A percentile compares a stretch with the other conserved stretches of the same genome.
These are phyloP conservation scores for Acrocera orbiculus DNA, from an alignment of 2,888 invertebrate species.

Conservation along the genomic window DNA sequence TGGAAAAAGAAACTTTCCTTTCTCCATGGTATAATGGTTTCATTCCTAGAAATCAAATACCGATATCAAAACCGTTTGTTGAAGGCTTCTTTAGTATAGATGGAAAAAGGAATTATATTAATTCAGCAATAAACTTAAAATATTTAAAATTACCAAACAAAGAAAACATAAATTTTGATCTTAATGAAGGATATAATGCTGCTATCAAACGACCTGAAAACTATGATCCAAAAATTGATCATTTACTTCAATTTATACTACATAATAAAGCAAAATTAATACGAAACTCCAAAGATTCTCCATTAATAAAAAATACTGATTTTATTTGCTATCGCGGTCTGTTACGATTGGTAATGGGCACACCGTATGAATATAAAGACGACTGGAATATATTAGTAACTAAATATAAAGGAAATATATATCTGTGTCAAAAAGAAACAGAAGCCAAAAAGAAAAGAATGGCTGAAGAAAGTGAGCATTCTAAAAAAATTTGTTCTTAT, in stretches of 20 bases:
- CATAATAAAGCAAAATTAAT: slow-evolving; percentile 8
- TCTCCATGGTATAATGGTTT: too few species aligned
- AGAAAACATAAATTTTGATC: slow-evolving; percentile 7
- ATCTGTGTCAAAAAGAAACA: slow-evolving; percentile 48
- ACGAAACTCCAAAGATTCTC: not conserved
- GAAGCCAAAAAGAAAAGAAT: slow-evolving; percentile 31
- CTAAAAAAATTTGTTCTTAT: slow-evolving; percentile 42
- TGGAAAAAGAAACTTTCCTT: too few species aligned
- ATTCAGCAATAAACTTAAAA: slow-evolving; percentile 31
- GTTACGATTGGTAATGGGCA: slow-evolving; percentile 44
- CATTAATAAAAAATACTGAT: slow-evolving; percentile 2
- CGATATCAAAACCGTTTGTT: slow-evolving; percentile 35
- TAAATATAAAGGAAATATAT: slow-evolving; percentile 46
- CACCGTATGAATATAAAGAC: slow-evolving; percentile 48
- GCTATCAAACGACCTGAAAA: slow-evolving; percentile 11
- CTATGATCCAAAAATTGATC: slow-evolving; percentile 11
- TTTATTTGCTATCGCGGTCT: slow-evolving; percentile 41
- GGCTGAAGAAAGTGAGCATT: slow-evolving; percentile 34
- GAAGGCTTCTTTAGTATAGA: slow-evolving; percentile 40
- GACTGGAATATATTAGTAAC: slow-evolving; percentile 54
- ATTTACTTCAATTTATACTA: slow-evolving; percentile 11
- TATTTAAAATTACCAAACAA: slow-evolving; percentile 30
- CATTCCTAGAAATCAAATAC: too few species aligned
- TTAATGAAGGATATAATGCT: slow-evolving; percentile 13
- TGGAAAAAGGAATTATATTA: slow-evolving; percentile 22